A percentile compares a stretch with the other conserved stretches of the same genome.
phyloP scores from a whole-genome alignment of 2,113 vertebrate genomes.

The Alethe castanea region DNA sequence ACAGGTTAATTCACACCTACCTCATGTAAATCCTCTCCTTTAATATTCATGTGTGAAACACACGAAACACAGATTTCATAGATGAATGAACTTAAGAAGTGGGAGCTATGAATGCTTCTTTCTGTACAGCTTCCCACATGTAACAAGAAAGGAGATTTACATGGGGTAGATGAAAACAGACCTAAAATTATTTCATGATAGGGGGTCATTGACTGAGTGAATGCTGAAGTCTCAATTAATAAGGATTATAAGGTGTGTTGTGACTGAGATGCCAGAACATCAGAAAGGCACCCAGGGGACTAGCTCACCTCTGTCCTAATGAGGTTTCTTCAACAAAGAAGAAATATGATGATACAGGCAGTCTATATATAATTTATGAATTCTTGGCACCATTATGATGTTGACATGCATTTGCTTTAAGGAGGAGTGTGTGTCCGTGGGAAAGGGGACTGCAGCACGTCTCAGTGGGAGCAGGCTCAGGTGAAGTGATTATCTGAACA shows the following conservation, averaged over 20 bases:
- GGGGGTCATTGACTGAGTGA: neutral
- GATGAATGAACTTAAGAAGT: neutral
- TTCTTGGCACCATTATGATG: neutral
- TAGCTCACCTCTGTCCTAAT: neutral
- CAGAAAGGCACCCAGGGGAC: neutral
- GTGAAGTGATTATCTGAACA: neutral
- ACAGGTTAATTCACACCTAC: neutral
- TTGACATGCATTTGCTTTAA: neutral
- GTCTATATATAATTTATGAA: slow-evolving; percentile 15
- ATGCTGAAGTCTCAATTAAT: slow-evolving; percentile 1
- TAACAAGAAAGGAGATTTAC: neutral
- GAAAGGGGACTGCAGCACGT: neutral
- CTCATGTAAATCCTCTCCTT: neutral
- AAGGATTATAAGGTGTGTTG: slow-evolving; percentile 1
- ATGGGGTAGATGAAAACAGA: neutral
- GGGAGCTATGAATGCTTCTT: neutral
- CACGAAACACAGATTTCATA: slow-evolving; percentile 1
- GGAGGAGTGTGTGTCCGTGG: neutral
- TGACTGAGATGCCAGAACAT: neutral
- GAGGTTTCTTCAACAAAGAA: neutral
- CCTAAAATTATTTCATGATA: neutral
- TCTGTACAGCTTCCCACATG: neutral
- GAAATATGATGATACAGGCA: neutral
- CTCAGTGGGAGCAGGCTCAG: neutral
- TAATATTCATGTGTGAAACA: slow-evolving; percentile 9